Base-by-base conservation (phyloP, 2,113 vertebrate species). In the Mugil cephalus region DNA sequence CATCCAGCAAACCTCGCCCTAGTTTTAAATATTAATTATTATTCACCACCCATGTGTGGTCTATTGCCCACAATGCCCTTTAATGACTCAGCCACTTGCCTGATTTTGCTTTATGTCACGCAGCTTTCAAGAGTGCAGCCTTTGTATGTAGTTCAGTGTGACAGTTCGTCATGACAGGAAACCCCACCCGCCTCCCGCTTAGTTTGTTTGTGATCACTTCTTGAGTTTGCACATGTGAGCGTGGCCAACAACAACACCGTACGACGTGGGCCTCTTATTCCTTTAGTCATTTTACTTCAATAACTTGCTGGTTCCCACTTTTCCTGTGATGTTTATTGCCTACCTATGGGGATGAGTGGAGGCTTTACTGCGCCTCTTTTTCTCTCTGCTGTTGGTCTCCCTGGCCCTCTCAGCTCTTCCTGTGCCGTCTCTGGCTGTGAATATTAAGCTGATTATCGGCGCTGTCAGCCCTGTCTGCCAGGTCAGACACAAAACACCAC, bases 371-470 rank as follows among this genome's bases (percentile, higher is more conserved):
- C 18, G 13, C 15, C 51, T 68, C 12, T 38, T 53, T 56, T 47
- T 36, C 5, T 56, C 15, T 21, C 12, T 19, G 11, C 24, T 36
- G 45, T 48, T 79, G 50, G 61, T 35, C 48, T 30, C 43, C 13
- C 60, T 46, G 45, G 39, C 65, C 67, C 11, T 43, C 34, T 51
- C 39, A 38, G 50, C 61, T 64, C 42, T 30, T 13, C 21, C 45
- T 64, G 34, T 36, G 36, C 45, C 39, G 53, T 71, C 61, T n/a
- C 65, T 67, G 71, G 56, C 73, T 81, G 67, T 62, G 69, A 72
- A 73, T 67, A 78, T 87, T 79, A 88, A 91, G 73, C 82, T 52
- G 75, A 73, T 86, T 86, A 79, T 82, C 40, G 53, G 70, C 43
- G 66, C 69, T 69, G 83, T 85, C 76, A 82, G 74, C 80, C 39